phyloP scores from a whole-genome alignment of 2,113 vertebrate species.

The Rhineura floridana region DNA sequence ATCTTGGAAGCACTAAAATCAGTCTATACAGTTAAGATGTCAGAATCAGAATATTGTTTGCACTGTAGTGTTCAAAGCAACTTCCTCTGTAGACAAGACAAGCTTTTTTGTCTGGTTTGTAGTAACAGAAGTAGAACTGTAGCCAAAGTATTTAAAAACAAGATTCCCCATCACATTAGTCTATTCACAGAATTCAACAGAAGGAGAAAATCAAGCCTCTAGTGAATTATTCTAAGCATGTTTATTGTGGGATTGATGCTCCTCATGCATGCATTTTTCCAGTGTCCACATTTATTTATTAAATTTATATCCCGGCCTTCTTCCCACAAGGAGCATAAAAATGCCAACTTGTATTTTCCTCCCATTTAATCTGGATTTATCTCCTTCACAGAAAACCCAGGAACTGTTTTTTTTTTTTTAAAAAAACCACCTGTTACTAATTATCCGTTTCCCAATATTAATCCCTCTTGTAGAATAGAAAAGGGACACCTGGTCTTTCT shows the following conservation, averaged over 20 bases:
- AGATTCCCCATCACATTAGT: constrained; percentile 21
- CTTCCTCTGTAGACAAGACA: constrained; percentile 62
- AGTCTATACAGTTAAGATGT: constrained; percentile 67
- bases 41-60: constrained; percentile 62
- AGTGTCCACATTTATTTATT: too few species aligned
- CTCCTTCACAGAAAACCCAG: not conserved
- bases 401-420: too few species aligned
- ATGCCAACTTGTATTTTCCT: not conserved
- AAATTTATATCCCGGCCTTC: too few species aligned
- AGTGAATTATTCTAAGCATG: not conserved
- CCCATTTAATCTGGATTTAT: not conserved
- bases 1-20: constrained; percentile 64
- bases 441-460: too few species aligned
- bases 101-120: not conserved
- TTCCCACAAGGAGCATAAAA: too few species aligned
- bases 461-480: not conserved
- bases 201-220: constrained; percentile 20
- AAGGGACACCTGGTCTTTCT: constrained; percentile 15
- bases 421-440: too few species aligned
- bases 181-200: constrained; percentile 17
- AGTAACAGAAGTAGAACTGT: constrained; percentile 7
- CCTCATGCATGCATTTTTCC: too few species aligned
- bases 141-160: not conserved
- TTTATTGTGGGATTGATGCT: too few species aligned
- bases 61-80: constrained; percentile 73